Percentiles rank a stretch among this genome's conserved stretches.
Conservation (phyloP, 2,113 vertebrate genomes). For the Origma solitaria region DNA sequence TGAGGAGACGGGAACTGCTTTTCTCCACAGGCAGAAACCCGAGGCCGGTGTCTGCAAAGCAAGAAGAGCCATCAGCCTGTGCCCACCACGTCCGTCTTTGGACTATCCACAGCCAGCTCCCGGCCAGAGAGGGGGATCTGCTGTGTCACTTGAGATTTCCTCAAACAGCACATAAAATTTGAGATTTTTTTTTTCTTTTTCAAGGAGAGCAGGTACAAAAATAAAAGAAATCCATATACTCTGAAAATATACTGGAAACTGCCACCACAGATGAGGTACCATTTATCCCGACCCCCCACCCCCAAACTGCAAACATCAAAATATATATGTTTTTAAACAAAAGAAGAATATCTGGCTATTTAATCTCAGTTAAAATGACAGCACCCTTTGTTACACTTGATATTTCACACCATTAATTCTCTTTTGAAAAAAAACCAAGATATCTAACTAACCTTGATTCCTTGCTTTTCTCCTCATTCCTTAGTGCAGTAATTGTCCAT, state of each 20-base stretch:
- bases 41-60: background rate
- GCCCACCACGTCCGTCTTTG: background rate
- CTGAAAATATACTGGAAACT: slow-evolving; percentile 72
- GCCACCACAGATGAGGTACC: slow-evolving; percentile 70
- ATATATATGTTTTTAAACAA: slow-evolving; percentile 69
- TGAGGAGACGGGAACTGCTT: background rate
- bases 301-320: slow-evolving; percentile 64
- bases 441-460: slow-evolving; percentile 64
- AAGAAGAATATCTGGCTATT: slow-evolving; percentile 68
- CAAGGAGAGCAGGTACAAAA: slow-evolving; percentile 70
- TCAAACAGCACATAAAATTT: slow-evolving; percentile 48
- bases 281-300: slow-evolving; percentile 41
- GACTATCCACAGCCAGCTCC: background rate
- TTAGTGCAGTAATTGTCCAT: slow-evolving; percentile 87
- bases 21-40: background rate
- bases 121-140: background rate
- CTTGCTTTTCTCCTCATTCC: slow-evolving; percentile 80
- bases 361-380: slow-evolving; percentile 69
- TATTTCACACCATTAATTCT: slow-evolving; percentile 63
- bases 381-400: slow-evolving; percentile 70
- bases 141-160: slow-evolving; percentile 7
- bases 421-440: slow-evolving; percentile 12
- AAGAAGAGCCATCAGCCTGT: background rate
- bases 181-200: slow-evolving; percentile 30
- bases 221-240: slow-evolving; percentile 71